Evolutionary conservation across 1,140 invertebrate species (phyloP).

Genomic region (Anadara kagoshimensis): DNA sequence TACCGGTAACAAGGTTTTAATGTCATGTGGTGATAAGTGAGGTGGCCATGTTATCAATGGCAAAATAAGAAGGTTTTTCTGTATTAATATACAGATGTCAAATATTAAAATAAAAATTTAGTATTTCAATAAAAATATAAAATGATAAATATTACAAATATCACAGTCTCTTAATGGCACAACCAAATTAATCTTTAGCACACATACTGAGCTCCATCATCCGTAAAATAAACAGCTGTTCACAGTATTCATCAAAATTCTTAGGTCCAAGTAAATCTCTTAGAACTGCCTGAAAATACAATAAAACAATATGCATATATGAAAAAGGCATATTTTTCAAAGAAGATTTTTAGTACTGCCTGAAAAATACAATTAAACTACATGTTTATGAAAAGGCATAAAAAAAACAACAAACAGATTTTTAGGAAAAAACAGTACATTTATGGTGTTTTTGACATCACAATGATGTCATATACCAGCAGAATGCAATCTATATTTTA

Average conservation of each 20-base stretch:
- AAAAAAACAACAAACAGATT: not conserved
- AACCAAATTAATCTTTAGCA: not conserved
- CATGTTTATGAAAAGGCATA: not conserved
- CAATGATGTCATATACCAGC: no score
- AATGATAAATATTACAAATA: no score
- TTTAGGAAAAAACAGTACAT: not conserved
- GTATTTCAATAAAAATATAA: no score
- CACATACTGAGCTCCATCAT: slow-evolving; percentile 29
- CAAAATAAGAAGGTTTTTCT: no score
- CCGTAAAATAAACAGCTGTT: slow-evolving; percentile 26
- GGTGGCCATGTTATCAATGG: no score
- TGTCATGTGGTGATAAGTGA: no score
- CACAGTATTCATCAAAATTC: slow-evolving; percentile 38
- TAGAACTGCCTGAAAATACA: slow-evolving; percentile 18
- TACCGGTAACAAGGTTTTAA: no score
- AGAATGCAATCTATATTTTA: no score
- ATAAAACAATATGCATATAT: not conserved
- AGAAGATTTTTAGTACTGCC: slow-evolving; percentile 4
- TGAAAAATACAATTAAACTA: not conserved
- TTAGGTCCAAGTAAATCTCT: slow-evolving; percentile 37
- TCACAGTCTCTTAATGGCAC: no score
- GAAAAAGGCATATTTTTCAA: not conserved
- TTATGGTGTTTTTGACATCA: no score
- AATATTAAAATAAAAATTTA: no score
- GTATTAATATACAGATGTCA: no score